These are phyloP conservation scores for Fundulus diaphanus DNA, from an alignment of 2,797 vertebrate genomes.

Conservation along the genomic window DNA sequence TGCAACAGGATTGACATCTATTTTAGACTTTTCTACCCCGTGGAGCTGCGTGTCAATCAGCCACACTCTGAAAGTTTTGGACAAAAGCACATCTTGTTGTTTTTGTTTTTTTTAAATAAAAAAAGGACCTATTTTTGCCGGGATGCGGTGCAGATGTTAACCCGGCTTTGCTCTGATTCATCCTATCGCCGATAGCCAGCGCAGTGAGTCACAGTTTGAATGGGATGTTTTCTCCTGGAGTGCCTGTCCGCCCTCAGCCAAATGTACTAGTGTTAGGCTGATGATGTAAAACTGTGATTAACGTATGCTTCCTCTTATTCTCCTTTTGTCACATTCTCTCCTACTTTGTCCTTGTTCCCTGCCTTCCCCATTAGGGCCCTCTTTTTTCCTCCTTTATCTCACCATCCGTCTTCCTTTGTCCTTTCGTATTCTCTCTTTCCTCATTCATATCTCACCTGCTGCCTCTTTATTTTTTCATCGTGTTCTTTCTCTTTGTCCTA, in stretches of 20 bases:
- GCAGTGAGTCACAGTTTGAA: constrained; percentile 62
- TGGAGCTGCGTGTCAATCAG: constrained; percentile 49
- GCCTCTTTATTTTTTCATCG: constrained; percentile 39
- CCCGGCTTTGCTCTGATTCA: constrained; percentile 60
- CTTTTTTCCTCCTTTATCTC: constrained; percentile 21
- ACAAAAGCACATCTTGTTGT: constrained; percentile 46
- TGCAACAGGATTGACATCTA: constrained; percentile 50
- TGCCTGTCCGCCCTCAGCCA: constrained; percentile 52
- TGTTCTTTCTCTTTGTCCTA: constrained; percentile 11
- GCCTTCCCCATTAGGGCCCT: constrained; percentile 37
- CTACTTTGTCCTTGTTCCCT: constrained; percentile 43
- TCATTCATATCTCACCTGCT: constrained; percentile 26
- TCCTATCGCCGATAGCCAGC: constrained; percentile 49
- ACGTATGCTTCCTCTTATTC: constrained; percentile 56
- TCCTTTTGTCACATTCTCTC: constrained; percentile 21
- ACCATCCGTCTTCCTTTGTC: constrained; percentile 35
- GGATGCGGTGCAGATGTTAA: constrained; percentile 56
- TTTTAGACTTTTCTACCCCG: constrained; percentile 51
- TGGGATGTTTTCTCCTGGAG: constrained; percentile 57
- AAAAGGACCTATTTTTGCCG: constrained; percentile 52
- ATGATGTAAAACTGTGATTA: constrained; percentile 76
- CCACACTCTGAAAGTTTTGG: constrained; percentile 54
- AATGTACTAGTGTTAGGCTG: constrained; percentile 61
- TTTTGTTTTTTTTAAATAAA: constrained; percentile 47
- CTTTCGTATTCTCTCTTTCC: constrained; percentile 18